Conservation (phyloP, 2,888 invertebrate species). For the Myopa tessellatipennis region DNA sequence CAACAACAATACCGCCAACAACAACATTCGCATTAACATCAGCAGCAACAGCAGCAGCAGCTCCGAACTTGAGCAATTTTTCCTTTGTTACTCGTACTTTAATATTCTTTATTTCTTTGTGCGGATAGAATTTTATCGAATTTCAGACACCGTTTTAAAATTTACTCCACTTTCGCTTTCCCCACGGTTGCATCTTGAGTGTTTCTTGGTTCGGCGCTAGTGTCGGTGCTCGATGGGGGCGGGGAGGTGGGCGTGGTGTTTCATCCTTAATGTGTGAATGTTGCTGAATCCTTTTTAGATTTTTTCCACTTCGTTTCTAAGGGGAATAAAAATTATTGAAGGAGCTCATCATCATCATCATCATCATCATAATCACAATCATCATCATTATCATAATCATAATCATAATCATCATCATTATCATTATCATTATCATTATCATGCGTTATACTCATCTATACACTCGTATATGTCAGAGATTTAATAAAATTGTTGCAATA, state of each 20-base stretch:
- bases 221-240: too few species aligned
- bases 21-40: not conserved
- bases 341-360: not conserved
- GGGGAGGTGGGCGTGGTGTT: not conserved
- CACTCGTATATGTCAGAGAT: too few species aligned
- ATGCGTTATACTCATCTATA: too few species aligned
- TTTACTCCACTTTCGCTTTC: conserved; percentile 11
- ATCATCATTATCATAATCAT: too few species aligned
- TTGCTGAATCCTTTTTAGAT: conserved; percentile 29
- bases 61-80: too few species aligned
- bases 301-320: too few species aligned
- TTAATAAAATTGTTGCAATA: too few species aligned
- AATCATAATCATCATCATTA: too few species aligned
- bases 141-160: not conserved
- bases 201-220: conserved; percentile 2
- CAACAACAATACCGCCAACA: too few species aligned
- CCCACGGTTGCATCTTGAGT: not conserved
- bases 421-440: too few species aligned
- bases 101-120: not conserved
- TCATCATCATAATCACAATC: too few species aligned
- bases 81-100: too few species aligned
- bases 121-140: not conserved
- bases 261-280: conserved; percentile 14
- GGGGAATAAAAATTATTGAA: not conserved
- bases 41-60: not conserved